Base-by-base conservation (phyloP, 92 coral and sea anemone genomes). In the Micromussa lordhowensis region DNA sequence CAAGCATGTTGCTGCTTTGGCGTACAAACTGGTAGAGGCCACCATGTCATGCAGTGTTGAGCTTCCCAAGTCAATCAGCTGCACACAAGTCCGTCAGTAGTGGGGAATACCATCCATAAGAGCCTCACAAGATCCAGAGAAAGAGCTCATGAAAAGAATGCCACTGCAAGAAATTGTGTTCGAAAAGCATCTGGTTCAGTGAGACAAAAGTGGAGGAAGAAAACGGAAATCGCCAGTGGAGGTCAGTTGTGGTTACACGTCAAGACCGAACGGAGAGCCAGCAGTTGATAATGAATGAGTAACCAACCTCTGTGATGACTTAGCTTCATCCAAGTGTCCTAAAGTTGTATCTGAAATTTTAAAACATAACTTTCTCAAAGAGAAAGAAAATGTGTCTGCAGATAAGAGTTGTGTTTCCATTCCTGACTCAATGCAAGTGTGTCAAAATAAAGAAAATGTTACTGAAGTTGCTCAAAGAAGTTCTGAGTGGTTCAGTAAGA, bases 31-130 rank as follows among this genome's bases (percentile, higher is more conserved):
- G 71, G 88, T 75, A 6, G 82, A 85, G 88, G 88, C 88, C 74
- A 91, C 58, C 81, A 91, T 90, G 93, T 55, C 82, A 19, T 78
- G 64, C 22, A 64, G 28, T 16, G 24, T n/a, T 86, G 87, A 90
- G 85, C 87, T 90, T 57, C 90, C 93, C 70, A 44, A 81, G 61
- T 68, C 92, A 32, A 28, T 92, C 35, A 85, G 92, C 80, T 85
- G 87, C 79, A 90, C 90, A 26, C 81, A 90, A 21, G 53, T 90
- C 68, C 59, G 86, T 24, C 94, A 91, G 71, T 92, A 83, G 75
- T 91, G 94, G 94, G 92, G 89, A 81, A 80, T 88, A 13, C 94
- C 94, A 49, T 69, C 91, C 49, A 17, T 83, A 73, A 91, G 80
- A 88, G 88, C 94, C 51, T 82, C 83, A 36, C 91, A 88, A 48